phyloP scores from a whole-genome alignment of 2,797 vertebrate species.

The Oreochromis grahami region DNA sequence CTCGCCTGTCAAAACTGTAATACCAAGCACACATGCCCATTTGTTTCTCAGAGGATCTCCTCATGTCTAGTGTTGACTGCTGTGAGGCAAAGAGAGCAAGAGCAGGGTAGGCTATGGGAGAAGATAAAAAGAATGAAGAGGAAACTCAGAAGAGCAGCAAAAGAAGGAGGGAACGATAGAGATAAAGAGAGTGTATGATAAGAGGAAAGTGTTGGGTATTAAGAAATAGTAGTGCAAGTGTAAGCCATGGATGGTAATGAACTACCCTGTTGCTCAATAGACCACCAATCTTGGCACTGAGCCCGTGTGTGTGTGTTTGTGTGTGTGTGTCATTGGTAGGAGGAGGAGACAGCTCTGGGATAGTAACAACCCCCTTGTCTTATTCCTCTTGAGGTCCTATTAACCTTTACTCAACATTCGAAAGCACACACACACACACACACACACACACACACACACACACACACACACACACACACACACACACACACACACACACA shows the following conservation, averaged over 20 bases:
- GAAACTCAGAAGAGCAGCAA: neutral
- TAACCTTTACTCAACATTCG: slow-evolving; percentile 62
- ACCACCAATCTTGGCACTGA: slow-evolving; percentile 26
- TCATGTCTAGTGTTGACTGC: neutral
- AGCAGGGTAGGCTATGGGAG: neutral
- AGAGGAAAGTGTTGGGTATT: slow-evolving; percentile 19
- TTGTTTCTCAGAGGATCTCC: neutral
- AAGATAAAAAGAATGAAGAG: neutral
- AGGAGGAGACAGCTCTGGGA: slow-evolving; percentile 18
- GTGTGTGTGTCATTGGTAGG: neutral
- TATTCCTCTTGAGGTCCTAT: slow-evolving; percentile 65
- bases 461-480: neutral
- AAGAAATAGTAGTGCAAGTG: slow-evolving; percentile 30
- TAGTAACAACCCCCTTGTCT: slow-evolving; percentile 49
- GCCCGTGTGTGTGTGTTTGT: neutral
- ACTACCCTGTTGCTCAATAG: slow-evolving; percentile 11
- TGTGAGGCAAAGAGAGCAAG: neutral
- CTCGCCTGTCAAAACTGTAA: neutral
- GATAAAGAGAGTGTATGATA: neutral
- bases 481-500: neutral
- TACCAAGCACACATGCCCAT: neutral
- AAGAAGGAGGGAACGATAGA: neutral
- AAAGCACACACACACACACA: slow-evolving; percentile 1
- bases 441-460: neutral
- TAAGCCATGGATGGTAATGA: slow-evolving; percentile 44